Conservation (phyloP, 2,888 invertebrate genomes). For the Caenorhabditis sulstoni region DNA sequence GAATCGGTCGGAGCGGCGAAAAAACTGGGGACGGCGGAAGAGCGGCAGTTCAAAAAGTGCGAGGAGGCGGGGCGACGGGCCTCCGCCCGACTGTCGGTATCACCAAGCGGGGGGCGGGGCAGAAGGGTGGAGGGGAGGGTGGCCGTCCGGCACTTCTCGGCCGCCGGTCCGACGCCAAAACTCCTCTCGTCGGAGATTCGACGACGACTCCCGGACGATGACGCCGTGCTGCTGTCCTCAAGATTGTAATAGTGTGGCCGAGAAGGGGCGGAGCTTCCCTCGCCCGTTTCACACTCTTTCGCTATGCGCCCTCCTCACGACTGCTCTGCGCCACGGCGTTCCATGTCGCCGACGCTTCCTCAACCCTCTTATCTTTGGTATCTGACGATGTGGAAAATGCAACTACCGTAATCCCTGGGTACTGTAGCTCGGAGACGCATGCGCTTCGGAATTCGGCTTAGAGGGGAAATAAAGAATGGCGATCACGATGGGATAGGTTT, state of each 20-base stretch:
- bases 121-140: constrained; percentile 37
- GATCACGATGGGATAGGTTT: no score
- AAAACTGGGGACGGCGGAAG: constrained; percentile 46
- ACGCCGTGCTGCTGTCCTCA: constrained; percentile 62
- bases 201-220: constrained; percentile 34
- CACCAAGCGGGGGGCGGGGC: constrained; percentile 51
- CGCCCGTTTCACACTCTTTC: constrained; percentile 57
- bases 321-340: constrained; percentile 58
- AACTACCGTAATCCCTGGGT: constrained; percentile 35
- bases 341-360: constrained; percentile 24
- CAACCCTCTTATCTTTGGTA: constrained; percentile 50
- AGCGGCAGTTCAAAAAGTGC: constrained; percentile 57
- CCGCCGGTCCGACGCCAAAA: constrained; percentile 16
- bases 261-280: constrained; percentile 63
- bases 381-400: constrained; percentile 20
- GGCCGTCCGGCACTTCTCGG: constrained; percentile 25
- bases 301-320: constrained; percentile 53
- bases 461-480: no score
- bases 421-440: constrained; percentile 3
- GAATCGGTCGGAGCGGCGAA: constrained; percentile 32
- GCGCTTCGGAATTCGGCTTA: background rate
- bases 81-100: constrained; percentile 54
- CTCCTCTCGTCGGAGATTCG: background rate
- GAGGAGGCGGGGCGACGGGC: constrained; percentile 49
- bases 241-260: constrained; percentile 70